phyloP scores from a whole-genome alignment of 2,888 invertebrate species.

The Portevinia maculata region DNA sequence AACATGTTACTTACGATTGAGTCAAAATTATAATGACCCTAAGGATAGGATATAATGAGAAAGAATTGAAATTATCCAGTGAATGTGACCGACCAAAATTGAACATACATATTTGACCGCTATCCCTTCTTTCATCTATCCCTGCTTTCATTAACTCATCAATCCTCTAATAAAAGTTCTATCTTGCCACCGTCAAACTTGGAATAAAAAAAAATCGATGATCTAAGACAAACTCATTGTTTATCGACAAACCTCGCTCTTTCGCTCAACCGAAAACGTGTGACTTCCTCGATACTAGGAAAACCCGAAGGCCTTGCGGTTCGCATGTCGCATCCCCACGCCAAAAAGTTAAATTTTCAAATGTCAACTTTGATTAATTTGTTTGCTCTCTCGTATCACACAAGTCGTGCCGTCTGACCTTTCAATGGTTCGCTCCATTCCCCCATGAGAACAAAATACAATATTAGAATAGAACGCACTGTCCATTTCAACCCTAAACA shows the following conservation, averaged over 20 bases:
- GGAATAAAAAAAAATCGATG: slow-evolving; percentile 59
- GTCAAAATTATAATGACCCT: too few species aligned
- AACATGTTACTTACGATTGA: too few species aligned
- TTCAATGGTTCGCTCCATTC: slow-evolving; percentile 30
- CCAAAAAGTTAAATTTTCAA: slow-evolving; percentile 51
- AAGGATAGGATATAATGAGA: too few species aligned
- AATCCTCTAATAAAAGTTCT: slow-evolving; percentile 16
- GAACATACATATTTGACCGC: too few species aligned
- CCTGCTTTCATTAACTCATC: slow-evolving; percentile 3
- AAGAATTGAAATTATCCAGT: too few species aligned
- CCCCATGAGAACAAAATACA: slow-evolving; percentile 18
- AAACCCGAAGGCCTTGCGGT: slow-evolving; percentile 46
- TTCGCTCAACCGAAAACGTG: slow-evolving; percentile 1
- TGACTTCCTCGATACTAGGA: slow-evolving; percentile 48
- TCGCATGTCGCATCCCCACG: not conserved
- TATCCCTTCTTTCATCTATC: too few species aligned
- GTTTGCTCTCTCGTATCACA: slow-evolving; percentile 54
- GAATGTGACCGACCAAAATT: too few species aligned
- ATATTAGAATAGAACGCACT: not conserved
- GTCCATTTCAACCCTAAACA: slow-evolving; percentile 22
- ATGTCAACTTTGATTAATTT: slow-evolving; percentile 73
- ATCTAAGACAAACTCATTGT: slow-evolving; percentile 59
- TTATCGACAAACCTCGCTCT: slow-evolving; percentile 58
- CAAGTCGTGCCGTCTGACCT: slow-evolving; percentile 39
- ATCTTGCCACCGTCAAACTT: not conserved